These are phyloP conservation scores for Phyllostomus discolor DNA, from an alignment of 2,113 vertebrate species.

Conservation along the genomic window DNA sequence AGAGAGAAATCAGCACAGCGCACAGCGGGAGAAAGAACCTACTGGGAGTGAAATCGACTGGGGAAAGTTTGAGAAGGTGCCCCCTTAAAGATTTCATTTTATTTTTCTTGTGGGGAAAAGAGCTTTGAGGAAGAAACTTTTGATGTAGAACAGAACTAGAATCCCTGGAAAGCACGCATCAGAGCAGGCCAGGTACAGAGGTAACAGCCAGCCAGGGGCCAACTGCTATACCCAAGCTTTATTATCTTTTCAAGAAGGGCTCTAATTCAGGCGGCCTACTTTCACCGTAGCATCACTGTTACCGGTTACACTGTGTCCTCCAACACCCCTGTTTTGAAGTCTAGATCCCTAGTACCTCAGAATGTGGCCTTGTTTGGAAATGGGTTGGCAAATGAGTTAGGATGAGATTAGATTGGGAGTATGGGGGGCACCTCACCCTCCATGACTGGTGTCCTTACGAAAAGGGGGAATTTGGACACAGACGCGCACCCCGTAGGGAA, in stretches of 20 bases:
- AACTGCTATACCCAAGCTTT: not conserved
- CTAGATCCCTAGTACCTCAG: not conserved
- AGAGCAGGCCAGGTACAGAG: not conserved
- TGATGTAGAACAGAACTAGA: constrained; percentile 27
- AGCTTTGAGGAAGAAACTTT: constrained; percentile 38
- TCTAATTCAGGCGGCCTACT: not conserved
- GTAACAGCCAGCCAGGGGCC: not conserved
- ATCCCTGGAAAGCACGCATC: not conserved
- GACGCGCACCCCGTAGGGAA: not conserved
- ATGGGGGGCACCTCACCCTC: not conserved
- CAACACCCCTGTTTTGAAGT: not conserved
- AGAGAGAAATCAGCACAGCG: not conserved
- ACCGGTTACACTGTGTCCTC: not conserved
- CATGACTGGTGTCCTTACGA: not conserved
- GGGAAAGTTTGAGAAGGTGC: not conserved
- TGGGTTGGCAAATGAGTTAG: not conserved
- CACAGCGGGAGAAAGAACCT: not conserved
- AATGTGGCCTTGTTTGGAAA: not conserved
- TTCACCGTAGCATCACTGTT: not conserved
- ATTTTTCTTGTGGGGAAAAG: not conserved
- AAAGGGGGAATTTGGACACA: not conserved
- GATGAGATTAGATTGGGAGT: not conserved
- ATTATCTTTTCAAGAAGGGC: not conserved
- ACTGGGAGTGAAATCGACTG: not conserved
- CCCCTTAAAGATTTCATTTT: not conserved